Conservation (phyloP, 2,888 invertebrate species). For the Odiellus spinosus region DNA sequence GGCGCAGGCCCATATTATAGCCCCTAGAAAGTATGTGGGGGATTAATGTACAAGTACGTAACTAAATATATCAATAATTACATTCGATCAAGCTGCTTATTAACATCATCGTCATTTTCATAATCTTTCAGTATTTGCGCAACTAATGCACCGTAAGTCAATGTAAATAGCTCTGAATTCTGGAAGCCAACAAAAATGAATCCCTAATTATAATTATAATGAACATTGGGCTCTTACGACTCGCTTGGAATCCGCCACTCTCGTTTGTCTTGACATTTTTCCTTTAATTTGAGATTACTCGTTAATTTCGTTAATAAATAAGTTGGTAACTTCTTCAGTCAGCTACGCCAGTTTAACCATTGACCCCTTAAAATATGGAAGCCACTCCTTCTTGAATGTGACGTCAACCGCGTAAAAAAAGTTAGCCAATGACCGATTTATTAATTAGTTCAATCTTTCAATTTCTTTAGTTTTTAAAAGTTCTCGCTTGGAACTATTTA, state of each 20-base stretch:
- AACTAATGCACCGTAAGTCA: constrained; percentile 95
- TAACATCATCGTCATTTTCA: constrained; percentile 93
- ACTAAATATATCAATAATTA: constrained; percentile 5
- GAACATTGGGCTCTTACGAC: constrained; percentile 40
- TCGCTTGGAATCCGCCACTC: constrained; percentile 54
- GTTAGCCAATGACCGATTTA: too few species aligned
- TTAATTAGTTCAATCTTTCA: too few species aligned
- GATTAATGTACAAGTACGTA: too few species aligned
- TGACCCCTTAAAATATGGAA: too few species aligned
- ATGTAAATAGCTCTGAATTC: constrained; percentile 90
- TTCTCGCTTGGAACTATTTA: not conserved
- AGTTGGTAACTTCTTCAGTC: too few species aligned
- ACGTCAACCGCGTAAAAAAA: too few species aligned
- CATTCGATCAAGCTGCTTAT: constrained; percentile 83
- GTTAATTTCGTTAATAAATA: too few species aligned
- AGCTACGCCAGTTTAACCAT: too few species aligned
- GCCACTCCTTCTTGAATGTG: too few species aligned
- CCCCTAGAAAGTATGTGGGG: too few species aligned
- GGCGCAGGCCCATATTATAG: constrained; percentile 92
- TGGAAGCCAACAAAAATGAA: constrained; percentile 29
- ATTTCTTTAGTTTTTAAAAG: too few species aligned
- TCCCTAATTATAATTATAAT: not conserved
- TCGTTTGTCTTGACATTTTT: not conserved
- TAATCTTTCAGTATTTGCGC: constrained; percentile 92
- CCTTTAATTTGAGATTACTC: not conserved